A percentile compares a stretch with the other conserved stretches of the same genome.
Evolutionary conservation across 2,888 invertebrate species (phyloP).

Genomic region (Rhopalosiphum nymphaeae): DNA sequence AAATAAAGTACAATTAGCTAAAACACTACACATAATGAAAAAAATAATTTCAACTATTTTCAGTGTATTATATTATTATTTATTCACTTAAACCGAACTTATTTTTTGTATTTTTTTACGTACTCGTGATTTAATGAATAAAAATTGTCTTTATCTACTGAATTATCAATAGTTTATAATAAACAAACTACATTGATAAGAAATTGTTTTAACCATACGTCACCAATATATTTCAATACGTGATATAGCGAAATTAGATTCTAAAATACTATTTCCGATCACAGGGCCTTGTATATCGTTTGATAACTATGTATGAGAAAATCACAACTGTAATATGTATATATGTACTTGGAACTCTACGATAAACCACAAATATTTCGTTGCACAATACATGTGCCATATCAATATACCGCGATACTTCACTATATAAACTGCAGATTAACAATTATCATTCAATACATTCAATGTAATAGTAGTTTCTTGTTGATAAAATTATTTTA

Average conservation of each 20-base stretch:
- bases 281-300: neutral
- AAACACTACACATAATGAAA: neutral
- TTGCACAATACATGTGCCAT: neutral
- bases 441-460: neutral
- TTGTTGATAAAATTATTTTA: neutral
- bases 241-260: neutral
- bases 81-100: too few species aligned
- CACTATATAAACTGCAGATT: neutral
- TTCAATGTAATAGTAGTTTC: neutral
- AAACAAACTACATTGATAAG: neutral
- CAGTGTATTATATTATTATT: neutral
- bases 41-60: neutral
- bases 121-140: neutral
- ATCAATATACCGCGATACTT: neutral
- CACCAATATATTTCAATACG: neutral
- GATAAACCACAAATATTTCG: conserved; percentile 4
- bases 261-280: neutral
- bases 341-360: neutral
- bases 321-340: neutral
- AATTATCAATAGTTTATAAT: neutral
- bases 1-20: neutral
- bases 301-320: neutral
- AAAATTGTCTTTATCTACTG: neutral
- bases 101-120: neutral
- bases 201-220: neutral